These are phyloP conservation scores for Mythimna loreyi DNA, from an alignment of 2,888 invertebrate genomes.

Conservation along the genomic window DNA sequence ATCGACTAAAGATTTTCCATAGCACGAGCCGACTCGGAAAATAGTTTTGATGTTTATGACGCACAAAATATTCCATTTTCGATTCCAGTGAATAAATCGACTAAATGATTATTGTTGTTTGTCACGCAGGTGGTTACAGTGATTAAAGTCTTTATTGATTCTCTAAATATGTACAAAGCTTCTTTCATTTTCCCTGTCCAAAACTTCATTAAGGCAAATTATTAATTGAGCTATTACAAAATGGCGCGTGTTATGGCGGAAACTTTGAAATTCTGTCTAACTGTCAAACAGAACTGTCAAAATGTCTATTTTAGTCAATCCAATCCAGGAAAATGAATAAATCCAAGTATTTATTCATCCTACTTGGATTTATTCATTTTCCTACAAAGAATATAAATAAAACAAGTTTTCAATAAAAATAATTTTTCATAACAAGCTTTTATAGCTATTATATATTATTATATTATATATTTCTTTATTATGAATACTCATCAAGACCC, in stretches of 20 bases:
- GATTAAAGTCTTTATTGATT: slow-evolving; percentile 10
- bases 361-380: too few species aligned
- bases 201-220: background rate
- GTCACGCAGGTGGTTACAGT: slow-evolving; percentile 26
- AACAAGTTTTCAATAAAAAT: too few species aligned
- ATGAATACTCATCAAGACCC: too few species aligned
- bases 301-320: background rate
- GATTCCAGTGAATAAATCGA: slow-evolving; percentile 22
- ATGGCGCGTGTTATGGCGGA: background rate
- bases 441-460: too few species aligned
- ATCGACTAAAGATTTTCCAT: slow-evolving; percentile 9
- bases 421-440: too few species aligned
- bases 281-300: background rate
- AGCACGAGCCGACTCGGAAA: background rate
- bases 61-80: slow-evolving; percentile 18
- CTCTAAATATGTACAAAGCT: slow-evolving; percentile 1
- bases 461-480: too few species aligned
- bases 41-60: background rate
- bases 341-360: too few species aligned
- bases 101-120: slow-evolving; percentile 27
- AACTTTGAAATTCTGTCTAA: background rate
- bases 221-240: background rate
- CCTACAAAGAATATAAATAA: background rate
- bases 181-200: background rate
- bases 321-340: background rate